Evolutionary conservation across 2,113 vertebrate species (phyloP).

Genomic region (Aythya baeri): DNA sequence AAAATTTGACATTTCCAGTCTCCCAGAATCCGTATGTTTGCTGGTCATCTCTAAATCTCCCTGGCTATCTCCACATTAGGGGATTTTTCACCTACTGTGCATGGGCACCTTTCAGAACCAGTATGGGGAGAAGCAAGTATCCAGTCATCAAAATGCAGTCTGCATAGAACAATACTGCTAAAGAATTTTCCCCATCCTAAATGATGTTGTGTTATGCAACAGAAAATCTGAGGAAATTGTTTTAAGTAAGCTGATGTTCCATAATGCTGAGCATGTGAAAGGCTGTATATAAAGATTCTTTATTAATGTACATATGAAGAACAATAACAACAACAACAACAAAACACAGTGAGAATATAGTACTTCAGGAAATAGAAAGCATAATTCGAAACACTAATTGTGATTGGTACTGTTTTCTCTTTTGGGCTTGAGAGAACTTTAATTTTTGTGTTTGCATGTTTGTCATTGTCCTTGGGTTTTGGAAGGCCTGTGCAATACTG

Average conservation of each 20-base stretch:
- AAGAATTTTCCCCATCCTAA: neutral
- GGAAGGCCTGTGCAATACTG: neutral
- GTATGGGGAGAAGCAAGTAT: neutral
- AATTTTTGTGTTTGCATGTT: neutral
- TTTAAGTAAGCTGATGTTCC: neutral
- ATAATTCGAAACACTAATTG: neutral
- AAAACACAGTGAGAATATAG: neutral
- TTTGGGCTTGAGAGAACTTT: neutral
- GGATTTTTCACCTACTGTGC: neutral
- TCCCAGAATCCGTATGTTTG: neutral
- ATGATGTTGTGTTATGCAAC: neutral
- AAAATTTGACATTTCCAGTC: neutral
- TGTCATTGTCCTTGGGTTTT: neutral
- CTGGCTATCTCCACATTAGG: neutral
- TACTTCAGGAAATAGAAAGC: neutral
- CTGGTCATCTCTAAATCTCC: neutral
- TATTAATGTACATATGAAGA: neutral
- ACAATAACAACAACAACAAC: neutral
- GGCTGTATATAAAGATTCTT: neutral
- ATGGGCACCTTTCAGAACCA: neutral
- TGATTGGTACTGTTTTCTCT: neutral
- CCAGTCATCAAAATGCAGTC: neutral
- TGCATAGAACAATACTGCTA: neutral
- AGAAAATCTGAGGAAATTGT: neutral
- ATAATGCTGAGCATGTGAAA: neutral